Percentiles rank a stretch among this genome's conserved stretches.
phyloP scores from a whole-genome alignment of 2,888 invertebrate genomes.

The Pterostichus madidus region DNA sequence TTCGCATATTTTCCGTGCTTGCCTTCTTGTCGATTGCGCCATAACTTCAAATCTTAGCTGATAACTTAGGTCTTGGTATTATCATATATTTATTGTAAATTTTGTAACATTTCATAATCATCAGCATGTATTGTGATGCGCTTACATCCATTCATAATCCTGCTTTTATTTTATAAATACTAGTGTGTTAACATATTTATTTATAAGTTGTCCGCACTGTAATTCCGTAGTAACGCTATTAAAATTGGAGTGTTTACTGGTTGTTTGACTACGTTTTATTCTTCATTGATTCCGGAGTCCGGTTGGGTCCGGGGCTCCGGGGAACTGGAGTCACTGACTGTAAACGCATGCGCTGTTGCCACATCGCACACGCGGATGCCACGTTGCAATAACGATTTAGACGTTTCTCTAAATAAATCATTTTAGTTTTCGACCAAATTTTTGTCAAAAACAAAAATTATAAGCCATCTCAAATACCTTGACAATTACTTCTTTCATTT shows the following conservation, averaged over 20 bases:
- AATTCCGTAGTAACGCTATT: neutral
- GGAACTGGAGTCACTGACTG: constrained; percentile 34
- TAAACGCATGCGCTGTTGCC: constrained; percentile 12
- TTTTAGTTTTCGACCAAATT: too few species aligned
- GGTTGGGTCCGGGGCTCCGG: neutral
- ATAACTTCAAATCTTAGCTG: too few species aligned
- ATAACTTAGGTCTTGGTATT: too few species aligned
- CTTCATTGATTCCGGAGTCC: constrained; percentile 39
- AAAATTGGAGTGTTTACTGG: constrained; percentile 37
- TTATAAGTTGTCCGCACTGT: neutral
- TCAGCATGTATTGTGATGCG: too few species aligned
- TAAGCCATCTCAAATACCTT: too few species aligned
- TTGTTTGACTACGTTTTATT: constrained; percentile 25
- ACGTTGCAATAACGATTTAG: constrained; percentile 29
- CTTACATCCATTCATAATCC: too few species aligned
- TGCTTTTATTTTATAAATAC: too few species aligned
- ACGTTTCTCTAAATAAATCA: neutral
- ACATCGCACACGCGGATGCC: constrained; percentile 11
- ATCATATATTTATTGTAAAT: too few species aligned
- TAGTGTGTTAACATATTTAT: neutral
- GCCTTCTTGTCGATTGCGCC: too few species aligned
- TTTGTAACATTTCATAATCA: too few species aligned
- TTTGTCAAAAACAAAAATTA: neutral
- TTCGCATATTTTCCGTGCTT: too few species aligned
- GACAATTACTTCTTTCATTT: too few species aligned